A percentile compares a stretch with the other conserved stretches of the same genome.
Evolutionary conservation across 2,797 vertebrate species (phyloP).

Genomic region (Chrosomus eos): DNA sequence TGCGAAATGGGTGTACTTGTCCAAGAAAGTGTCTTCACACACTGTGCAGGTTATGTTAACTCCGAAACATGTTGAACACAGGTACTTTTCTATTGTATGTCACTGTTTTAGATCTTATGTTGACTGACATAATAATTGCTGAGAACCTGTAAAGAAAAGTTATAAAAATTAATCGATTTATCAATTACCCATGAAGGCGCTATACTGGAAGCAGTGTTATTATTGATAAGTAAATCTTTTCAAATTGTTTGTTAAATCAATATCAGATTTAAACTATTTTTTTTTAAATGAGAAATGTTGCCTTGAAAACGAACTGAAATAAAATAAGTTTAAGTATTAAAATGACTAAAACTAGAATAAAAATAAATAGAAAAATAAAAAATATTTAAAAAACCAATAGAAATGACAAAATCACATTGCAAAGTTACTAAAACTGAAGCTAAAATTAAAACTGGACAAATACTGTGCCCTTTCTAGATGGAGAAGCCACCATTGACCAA

Average conservation of each 20-base stretch:
- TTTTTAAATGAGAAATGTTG: neutral
- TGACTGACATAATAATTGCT: neutral
- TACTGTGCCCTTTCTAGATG: slow-evolving; percentile 59
- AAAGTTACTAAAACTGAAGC: neutral
- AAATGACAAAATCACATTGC: neutral
- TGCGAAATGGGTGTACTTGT: slow-evolving; percentile 7
- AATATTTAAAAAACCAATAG: too few species aligned
- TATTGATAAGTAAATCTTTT: neutral
- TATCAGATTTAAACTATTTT: neutral
- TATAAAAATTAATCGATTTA: neutral
- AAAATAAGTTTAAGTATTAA: neutral
- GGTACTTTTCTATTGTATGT: neutral
- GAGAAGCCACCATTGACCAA: slow-evolving; percentile 74
- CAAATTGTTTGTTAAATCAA: neutral
- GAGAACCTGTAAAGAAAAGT: slow-evolving; percentile 10
- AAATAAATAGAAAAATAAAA: neutral
- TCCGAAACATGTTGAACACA: neutral
- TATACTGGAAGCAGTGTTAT: neutral
- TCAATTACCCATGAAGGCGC: neutral
- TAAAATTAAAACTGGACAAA: neutral
- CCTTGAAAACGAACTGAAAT: neutral
- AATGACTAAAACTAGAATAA: neutral
- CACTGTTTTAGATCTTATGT: neutral
- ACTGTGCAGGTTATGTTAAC: neutral
- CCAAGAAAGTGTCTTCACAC: slow-evolving; percentile 37